Percentiles rank a stretch among this genome's conserved stretches.
Evolutionary conservation across 2,113 vertebrate species (phyloP).

Genomic region (Mohoua ochrocephala): DNA sequence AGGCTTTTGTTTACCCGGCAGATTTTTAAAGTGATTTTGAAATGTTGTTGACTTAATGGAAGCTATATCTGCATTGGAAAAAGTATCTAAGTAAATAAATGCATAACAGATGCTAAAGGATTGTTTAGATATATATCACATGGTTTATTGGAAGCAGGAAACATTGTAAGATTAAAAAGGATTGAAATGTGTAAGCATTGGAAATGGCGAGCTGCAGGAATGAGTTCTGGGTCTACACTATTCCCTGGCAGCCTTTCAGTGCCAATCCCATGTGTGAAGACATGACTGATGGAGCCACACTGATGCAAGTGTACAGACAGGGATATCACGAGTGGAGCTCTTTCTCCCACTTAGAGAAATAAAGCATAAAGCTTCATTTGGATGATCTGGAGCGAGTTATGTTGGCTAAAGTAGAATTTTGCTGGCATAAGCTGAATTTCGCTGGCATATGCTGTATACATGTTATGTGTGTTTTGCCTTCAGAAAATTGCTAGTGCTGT

Average conservation of each 20-base stretch:
- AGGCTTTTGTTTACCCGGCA: not conserved
- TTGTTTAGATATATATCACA: not conserved
- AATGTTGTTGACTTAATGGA: not conserved
- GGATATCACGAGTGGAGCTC: not conserved
- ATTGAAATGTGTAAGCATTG: not conserved
- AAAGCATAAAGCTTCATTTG: not conserved
- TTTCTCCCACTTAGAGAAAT: not conserved
- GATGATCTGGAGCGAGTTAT: not conserved
- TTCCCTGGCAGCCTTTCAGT: not conserved
- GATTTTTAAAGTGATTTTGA: constrained; percentile 1
- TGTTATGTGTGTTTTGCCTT: not conserved
- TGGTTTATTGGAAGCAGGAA: not conserved
- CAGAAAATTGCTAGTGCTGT: not conserved
- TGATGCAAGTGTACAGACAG: not conserved
- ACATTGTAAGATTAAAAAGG: not conserved
- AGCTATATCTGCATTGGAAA: not conserved
- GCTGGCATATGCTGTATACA: not conserved
- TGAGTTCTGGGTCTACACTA: not conserved
- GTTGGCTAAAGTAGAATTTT: constrained; percentile 6
- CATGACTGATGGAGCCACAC: not conserved
- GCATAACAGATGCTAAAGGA: not conserved
- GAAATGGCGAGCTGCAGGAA: not conserved
- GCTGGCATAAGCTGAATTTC: not conserved
- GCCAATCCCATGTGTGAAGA: not conserved
- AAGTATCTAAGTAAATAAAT: not conserved